Evolutionary conservation across 2,113 vertebrate species (phyloP), one percentile per base, ranked within the genome.

Genomic region (Campylomormyrus tamandua): DNA sequence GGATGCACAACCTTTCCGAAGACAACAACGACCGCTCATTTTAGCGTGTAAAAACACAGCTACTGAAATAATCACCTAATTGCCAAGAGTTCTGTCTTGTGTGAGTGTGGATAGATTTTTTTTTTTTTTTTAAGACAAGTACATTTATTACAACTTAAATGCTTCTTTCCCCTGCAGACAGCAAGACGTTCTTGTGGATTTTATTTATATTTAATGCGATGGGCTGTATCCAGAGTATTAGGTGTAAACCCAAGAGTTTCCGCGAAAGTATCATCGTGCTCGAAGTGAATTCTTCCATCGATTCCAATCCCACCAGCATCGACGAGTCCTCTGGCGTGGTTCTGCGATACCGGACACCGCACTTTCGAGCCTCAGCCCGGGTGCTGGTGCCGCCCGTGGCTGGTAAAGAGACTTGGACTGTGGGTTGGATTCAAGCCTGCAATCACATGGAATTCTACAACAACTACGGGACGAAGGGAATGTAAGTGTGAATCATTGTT

Each of bases 371-470:
- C 83, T 96, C 96, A 0, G 98, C 98, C 0, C 97, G 97, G n/a
- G 96, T 99, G 35, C 89, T 98, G 92, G 97, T 99, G 94, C 98
- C 98, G 0, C 97, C 98, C 3, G 94, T 99, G 21, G 94, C 97
- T 94, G 95, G 93, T 80, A 97, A 97, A 90, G 98, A 99, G 95
- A 99, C 97, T 15, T 99, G 98, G 98, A 96, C 97, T 3, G 97
- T 99, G 53, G 98, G 98, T 90, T 99, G 98, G 98, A 99, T 99
- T 74, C 98, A 99, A 94, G 98, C 98, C 0, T 99, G 98, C 92
- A 99, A 97, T 94, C 97, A 99, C 95, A 99, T 99, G 98, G 97
- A 99, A 94, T 99, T 99, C 93, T 97, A 98, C 96, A 99, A 99
- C 92, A 96, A 97, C 77, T 99, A 99, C 0, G 98, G 98, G 86